Conservation (phyloP, 2,113 vertebrate genomes). For the Chlorocebus sabaeus region DNA sequence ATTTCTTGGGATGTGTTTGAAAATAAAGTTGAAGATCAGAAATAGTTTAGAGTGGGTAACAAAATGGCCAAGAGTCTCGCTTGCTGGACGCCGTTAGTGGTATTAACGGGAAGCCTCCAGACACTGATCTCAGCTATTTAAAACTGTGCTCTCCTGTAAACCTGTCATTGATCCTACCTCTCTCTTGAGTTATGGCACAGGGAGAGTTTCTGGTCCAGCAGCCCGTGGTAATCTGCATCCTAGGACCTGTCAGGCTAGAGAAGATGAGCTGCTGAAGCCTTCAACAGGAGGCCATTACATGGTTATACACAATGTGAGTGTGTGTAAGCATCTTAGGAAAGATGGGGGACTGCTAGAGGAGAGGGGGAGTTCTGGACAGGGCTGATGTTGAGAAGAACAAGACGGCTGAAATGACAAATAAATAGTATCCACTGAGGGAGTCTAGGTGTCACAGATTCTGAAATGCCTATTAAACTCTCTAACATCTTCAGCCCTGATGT, state of each 20-base stretch:
- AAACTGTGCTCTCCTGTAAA: conserved; percentile 83
- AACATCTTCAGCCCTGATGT: neutral
- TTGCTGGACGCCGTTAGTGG: conserved; percentile 66
- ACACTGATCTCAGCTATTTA: conserved; percentile 79
- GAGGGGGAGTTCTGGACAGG: neutral
- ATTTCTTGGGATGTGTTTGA: conserved; percentile 77
- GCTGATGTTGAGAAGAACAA: neutral
- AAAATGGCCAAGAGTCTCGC: neutral
- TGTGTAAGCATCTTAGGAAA: neutral
- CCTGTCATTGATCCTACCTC: conserved; percentile 79
- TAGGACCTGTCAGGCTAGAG: conserved; percentile 18
- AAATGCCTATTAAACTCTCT: neutral
- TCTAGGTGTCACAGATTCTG: neutral
- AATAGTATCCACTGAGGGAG: neutral
- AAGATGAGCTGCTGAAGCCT: neutral
- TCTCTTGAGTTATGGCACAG: conserved; percentile 75
- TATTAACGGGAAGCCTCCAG: conserved; percentile 80
- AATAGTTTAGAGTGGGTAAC: conserved; percentile 80
- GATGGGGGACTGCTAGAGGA: neutral
- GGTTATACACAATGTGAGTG: neutral
- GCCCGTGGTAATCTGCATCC: neutral
- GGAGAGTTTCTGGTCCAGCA: conserved; percentile 55
- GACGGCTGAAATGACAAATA: neutral
- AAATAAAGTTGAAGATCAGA: conserved; percentile 79
- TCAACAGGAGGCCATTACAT: neutral